Percentiles rank a stretch among this genome's conserved stretches.
phyloP scores from a whole-genome alignment of 2,797 vertebrate species.

The Ciconia nigra region DNA sequence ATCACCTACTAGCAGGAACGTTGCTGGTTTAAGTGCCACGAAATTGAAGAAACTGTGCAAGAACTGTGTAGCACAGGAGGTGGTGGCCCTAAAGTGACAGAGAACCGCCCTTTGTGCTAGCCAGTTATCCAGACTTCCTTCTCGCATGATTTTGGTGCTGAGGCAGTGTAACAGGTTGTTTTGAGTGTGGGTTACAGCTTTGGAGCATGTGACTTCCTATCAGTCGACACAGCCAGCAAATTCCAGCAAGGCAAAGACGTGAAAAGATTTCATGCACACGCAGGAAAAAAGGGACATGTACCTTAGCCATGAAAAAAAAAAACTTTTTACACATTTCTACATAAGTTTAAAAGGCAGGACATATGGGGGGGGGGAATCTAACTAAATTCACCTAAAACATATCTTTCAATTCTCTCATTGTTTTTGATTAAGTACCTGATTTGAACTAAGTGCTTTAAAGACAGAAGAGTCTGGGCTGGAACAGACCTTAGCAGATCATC shows the following conservation, averaged over 20 bases:
- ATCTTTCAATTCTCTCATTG: accelerated
- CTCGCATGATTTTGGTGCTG: neutral
- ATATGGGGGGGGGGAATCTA: accelerated
- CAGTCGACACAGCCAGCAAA: neutral
- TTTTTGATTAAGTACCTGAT: neutral
- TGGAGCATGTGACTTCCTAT: neutral
- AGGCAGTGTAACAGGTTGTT: neutral
- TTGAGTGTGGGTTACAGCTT: neutral
- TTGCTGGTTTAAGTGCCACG: accelerated
- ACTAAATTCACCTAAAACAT: neutral
- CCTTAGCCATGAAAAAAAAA: neutral
- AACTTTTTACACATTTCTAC: neutral
- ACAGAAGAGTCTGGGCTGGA: neutral
- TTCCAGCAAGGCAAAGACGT: neutral
- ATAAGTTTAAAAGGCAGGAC: neutral
- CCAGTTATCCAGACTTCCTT: neutral
- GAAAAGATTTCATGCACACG: neutral
- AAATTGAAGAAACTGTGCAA: neutral
- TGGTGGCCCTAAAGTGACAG: neutral
- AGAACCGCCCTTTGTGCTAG: neutral
- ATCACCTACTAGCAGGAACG: neutral
- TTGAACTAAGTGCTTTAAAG: neutral
- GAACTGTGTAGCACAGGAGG: no score
- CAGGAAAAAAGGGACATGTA: neutral
- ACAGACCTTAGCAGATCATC: neutral